Conservation (phyloP, 2,113 vertebrate species). For the Oncorhynchus nerka region DNA sequence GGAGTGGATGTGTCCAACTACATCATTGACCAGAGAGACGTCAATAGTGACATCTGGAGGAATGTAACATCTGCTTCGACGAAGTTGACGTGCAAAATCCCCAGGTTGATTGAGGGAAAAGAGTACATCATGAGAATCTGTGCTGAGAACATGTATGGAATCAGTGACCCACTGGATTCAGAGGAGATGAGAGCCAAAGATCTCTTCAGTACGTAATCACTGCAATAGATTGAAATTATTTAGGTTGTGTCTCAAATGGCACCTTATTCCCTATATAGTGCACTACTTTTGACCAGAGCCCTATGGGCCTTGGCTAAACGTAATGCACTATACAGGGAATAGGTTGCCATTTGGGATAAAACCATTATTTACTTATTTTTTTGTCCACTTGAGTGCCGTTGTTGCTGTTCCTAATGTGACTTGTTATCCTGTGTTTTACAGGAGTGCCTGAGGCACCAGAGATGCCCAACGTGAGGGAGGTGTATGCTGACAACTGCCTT, state of each 20-base stretch:
- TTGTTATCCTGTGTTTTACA: constrained; percentile 45
- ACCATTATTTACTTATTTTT: neutral
- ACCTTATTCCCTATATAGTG: too few species aligned
- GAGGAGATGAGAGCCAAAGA: constrained; percentile 96
- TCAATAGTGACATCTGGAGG: constrained; percentile 90
- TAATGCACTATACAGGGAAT: too few species aligned
- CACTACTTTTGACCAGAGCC: too few species aligned
- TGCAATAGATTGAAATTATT: neutral
- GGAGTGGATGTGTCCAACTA: constrained; percentile 93
- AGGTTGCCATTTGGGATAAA: too few species aligned
- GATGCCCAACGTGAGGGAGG: constrained; percentile 84
- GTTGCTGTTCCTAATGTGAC: neutral
- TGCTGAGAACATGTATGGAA: constrained; percentile 96
- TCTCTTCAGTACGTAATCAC: constrained; percentile 84
- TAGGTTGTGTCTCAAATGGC: too few species aligned
- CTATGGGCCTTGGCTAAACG: too few species aligned
- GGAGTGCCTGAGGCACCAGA: constrained; percentile 97
- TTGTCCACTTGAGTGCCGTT: neutral
- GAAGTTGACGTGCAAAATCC: constrained; percentile 89
- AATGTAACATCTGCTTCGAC: constrained; percentile 89
- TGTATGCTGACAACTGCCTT: constrained; percentile 87
- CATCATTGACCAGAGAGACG: constrained; percentile 91
- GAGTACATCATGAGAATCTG: constrained; percentile 92
- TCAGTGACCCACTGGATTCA: constrained; percentile 93
- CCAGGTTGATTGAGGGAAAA: constrained; percentile 90